Conservation (phyloP, 2,888 invertebrate genomes). For the Nomada ferruginata region DNA sequence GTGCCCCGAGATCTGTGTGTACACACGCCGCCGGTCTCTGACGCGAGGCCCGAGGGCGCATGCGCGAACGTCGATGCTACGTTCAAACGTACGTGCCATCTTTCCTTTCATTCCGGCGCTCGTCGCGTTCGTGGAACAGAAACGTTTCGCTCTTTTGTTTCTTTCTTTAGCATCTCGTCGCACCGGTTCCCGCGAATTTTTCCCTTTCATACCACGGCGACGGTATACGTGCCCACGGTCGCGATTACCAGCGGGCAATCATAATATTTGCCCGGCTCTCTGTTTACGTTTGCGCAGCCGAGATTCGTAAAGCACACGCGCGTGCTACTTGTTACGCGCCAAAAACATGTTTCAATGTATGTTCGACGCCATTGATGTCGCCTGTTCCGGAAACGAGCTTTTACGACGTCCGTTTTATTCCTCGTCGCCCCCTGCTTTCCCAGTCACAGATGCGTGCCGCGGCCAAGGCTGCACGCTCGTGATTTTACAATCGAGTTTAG, state of each 20-base stretch:
- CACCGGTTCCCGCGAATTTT: neutral
- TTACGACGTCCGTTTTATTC: neutral
- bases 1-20: slow-evolving; percentile 43
- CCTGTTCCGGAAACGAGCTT: neutral
- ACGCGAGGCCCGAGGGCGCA: slow-evolving; percentile 60
- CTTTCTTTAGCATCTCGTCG: neutral
- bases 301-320: slow-evolving; percentile 30
- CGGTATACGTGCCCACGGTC: slow-evolving; percentile 39
- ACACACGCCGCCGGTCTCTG: slow-evolving; percentile 37
- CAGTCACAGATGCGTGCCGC: too few species aligned
- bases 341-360: slow-evolving; percentile 4
- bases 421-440: neutral
- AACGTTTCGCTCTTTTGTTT: neutral
- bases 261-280: slow-evolving; percentile 49
- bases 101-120: neutral
- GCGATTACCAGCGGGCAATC: slow-evolving; percentile 47
- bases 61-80: slow-evolving; percentile 39
- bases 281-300: slow-evolving; percentile 52
- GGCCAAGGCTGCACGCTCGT: too few species aligned
- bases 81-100: slow-evolving; percentile 5
- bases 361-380: too few species aligned
- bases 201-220: too few species aligned
- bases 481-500: too few species aligned
- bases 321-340: slow-evolving; percentile 23
- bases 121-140: neutral